Evolutionary conservation across 1,140 invertebrate species (phyloP).

Genomic region (Cotesia vestalis): DNA sequence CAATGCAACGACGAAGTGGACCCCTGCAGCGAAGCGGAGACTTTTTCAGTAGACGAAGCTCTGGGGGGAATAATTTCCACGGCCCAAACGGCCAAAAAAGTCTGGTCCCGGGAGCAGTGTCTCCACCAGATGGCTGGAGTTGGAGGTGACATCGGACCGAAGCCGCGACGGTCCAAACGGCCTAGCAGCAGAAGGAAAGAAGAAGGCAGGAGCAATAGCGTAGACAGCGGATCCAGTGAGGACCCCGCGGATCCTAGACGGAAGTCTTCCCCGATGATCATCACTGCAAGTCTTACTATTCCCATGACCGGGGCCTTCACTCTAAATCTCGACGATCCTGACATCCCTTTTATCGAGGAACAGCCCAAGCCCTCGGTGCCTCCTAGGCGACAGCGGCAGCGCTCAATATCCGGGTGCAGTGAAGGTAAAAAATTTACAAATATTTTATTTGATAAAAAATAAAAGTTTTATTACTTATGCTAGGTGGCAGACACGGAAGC

Average conservation of each 20-base stretch:
- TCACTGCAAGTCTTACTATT: constrained; percentile 83
- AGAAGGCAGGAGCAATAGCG: constrained; percentile 67
- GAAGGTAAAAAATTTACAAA: constrained; percentile 49
- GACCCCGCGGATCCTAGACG: constrained; percentile 62
- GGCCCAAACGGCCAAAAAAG: constrained; percentile 55
- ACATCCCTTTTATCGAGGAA: constrained; percentile 80
- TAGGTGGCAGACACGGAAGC: constrained; percentile 61
- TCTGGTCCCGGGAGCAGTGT: constrained; percentile 77
- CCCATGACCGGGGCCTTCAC: constrained; percentile 69
- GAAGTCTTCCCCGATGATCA: constrained; percentile 71
- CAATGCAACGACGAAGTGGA: constrained; percentile 60
- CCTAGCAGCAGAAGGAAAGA: constrained; percentile 62
- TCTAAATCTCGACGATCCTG: constrained; percentile 70
- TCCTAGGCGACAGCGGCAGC: constrained; percentile 59
- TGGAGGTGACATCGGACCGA: constrained; percentile 64
- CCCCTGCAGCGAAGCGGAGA: constrained; percentile 59
- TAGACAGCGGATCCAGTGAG: constrained; percentile 65
- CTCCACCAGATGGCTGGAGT: constrained; percentile 76
- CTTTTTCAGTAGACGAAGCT: constrained; percentile 56
- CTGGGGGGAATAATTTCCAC: constrained; percentile 20
- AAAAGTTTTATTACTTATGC: background rate
- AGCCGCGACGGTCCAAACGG: constrained; percentile 56
- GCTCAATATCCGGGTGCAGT: constrained; percentile 59
- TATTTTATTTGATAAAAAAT: constrained; percentile 3
- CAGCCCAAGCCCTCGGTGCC: constrained; percentile 52